Evolutionary conservation across 2,797 vertebrate genomes (phyloP).

Genomic region (Knipowitschia caucasica): DNA sequence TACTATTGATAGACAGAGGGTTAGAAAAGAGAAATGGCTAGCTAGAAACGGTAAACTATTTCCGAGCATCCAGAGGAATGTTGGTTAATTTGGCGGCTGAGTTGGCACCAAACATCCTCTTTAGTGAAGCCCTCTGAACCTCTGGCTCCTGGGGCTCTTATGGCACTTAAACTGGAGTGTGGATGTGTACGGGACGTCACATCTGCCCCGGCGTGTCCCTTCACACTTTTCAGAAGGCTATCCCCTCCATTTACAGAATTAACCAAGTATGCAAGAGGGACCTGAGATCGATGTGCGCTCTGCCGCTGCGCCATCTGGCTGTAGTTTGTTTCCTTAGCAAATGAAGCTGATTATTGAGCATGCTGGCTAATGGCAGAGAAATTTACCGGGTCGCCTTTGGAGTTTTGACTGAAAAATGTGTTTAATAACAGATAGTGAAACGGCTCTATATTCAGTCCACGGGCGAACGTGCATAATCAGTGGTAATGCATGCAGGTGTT

Average conservation of each 20-base stretch:
- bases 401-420: slow-evolving; percentile 39
- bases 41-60: not conserved
- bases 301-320: slow-evolving; percentile 74
- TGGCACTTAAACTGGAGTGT: slow-evolving; percentile 35
- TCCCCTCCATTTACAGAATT: slow-evolving; percentile 57
- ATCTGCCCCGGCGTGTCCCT: slow-evolving; percentile 52
- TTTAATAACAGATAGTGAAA: slow-evolving; percentile 36
- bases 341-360: slow-evolving; percentile 76
- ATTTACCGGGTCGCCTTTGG: slow-evolving; percentile 58
- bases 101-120: slow-evolving; percentile 20
- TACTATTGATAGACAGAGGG: no score
- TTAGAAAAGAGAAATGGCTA: no score
- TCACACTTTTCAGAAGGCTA: slow-evolving; percentile 48
- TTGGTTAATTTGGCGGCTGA: not conserved
- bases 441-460: slow-evolving; percentile 25
- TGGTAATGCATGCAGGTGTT: slow-evolving; percentile 48
- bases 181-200: slow-evolving; percentile 33
- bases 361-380: slow-evolving; percentile 58
- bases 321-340: slow-evolving; percentile 76
- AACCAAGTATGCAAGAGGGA: slow-evolving; percentile 63
- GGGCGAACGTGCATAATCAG: slow-evolving; percentile 29
- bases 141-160: slow-evolving; percentile 19
- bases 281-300: slow-evolving; percentile 72
- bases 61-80: slow-evolving; percentile 3
- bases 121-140: slow-evolving; percentile 20